These are phyloP conservation scores for Echeneis naucrates DNA, from an alignment of 2,797 vertebrate genomes.

Conservation along the genomic window DNA sequence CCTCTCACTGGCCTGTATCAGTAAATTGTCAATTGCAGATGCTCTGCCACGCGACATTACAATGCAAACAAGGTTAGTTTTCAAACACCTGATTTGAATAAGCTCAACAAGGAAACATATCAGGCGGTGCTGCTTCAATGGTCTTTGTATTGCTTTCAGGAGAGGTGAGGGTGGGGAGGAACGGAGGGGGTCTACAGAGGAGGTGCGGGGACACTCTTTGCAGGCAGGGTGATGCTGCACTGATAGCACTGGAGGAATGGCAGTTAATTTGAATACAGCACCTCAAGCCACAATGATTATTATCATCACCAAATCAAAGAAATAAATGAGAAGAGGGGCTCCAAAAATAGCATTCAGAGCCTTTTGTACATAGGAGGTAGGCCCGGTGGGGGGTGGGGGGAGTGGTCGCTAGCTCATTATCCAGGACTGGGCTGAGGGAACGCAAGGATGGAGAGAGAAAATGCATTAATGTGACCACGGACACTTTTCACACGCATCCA, in stretches of 20 bases:
- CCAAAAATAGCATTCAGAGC: slow-evolving; percentile 87
- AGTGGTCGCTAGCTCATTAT: slow-evolving; percentile 85
- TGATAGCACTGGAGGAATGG: slow-evolving; percentile 86
- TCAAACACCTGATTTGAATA: slow-evolving; percentile 90
- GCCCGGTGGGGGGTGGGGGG: slow-evolving; percentile 76
- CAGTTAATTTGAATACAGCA: slow-evolving; percentile 90
- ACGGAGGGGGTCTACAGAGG: slow-evolving; percentile 42
- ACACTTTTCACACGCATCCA: slow-evolving; percentile 71
- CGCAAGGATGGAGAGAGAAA: slow-evolving; percentile 77
- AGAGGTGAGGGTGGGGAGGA: slow-evolving; percentile 54
- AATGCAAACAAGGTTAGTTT: slow-evolving; percentile 90
- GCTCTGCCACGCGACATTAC: slow-evolving; percentile 80
- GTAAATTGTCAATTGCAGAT: slow-evolving; percentile 86
- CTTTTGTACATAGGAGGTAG: slow-evolving; percentile 87
- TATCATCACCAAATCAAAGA: slow-evolving; percentile 89
- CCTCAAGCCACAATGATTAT: slow-evolving; percentile 89
- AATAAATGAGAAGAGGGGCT: slow-evolving; percentile 89
- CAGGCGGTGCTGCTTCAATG: slow-evolving; percentile 71
- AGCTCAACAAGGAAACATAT: slow-evolving; percentile 84
- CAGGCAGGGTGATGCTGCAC: slow-evolving; percentile 78
- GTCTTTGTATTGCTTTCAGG: slow-evolving; percentile 79
- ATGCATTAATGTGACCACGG: slow-evolving; percentile 83
- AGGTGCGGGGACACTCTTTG: slow-evolving; percentile 69
- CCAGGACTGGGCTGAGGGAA: slow-evolving; percentile 74
- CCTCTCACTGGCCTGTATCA: slow-evolving; percentile 82